Evolutionary conservation across 2,113 vertebrate genomes (phyloP).

Genomic region (Anguilla rostrata): DNA sequence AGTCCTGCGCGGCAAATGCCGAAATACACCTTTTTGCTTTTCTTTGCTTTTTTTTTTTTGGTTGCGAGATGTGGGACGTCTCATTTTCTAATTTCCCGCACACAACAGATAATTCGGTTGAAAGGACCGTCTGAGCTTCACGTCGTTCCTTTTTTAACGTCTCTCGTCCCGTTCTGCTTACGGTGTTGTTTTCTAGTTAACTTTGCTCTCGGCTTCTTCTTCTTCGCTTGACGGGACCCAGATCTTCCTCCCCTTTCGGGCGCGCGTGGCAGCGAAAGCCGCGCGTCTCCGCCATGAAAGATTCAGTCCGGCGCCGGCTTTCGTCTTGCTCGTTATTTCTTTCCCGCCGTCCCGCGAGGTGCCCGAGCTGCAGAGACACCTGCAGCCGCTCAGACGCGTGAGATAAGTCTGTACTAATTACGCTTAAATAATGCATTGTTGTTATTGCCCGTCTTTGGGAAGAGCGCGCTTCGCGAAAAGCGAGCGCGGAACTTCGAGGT

Average conservation of each 20-base stretch:
- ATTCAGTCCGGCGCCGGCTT: conserved; percentile 32
- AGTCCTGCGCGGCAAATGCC: no score
- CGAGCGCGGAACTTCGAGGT: conserved; percentile 24
- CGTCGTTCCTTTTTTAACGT: background rate
- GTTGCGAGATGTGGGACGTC: background rate
- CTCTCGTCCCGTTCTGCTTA: background rate
- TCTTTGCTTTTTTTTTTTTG: no score
- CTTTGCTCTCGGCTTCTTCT: background rate
- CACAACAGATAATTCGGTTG: background rate
- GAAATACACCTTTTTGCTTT: background rate
- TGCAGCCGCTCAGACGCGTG: conserved; percentile 47
- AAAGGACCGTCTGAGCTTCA: background rate
- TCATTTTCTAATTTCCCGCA: background rate
- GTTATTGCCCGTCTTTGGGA: conserved; percentile 27
- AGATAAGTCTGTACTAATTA: conserved; percentile 44
- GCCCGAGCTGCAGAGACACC: conserved; percentile 30
- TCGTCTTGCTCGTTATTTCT: conserved; percentile 48
- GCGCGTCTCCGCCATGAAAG: conserved; percentile 34
- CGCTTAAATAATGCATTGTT: conserved; percentile 48
- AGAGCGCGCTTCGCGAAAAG: conserved; percentile 23
- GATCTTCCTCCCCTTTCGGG: background rate
- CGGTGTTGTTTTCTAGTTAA: background rate
- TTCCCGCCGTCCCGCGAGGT: conserved; percentile 29
- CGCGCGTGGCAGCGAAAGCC: background rate
- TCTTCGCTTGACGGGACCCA: background rate